Evolutionary conservation across 2,113 vertebrate genomes (phyloP), one percentile per base, ranked within the genome.

Genomic region (Sigmodon hispidus): DNA sequence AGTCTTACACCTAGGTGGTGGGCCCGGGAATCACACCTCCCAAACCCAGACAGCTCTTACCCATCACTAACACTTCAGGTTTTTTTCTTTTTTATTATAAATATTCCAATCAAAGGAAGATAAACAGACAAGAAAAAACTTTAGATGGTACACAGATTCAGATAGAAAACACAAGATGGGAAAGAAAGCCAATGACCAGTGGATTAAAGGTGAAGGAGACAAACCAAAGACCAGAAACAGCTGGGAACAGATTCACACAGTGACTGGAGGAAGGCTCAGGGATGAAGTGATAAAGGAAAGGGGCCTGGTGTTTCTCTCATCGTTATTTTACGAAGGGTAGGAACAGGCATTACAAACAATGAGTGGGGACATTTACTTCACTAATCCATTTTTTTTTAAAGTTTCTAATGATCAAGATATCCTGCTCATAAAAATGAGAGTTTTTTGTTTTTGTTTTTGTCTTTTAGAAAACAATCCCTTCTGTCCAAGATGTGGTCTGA

Each of bases 361-460:
- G 98, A 94, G 97, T 97, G 95, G 94, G 95, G 80, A 94, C 91
- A 93, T 96, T 98, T 94, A 97, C 95, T 97, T 96, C 97, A 96
- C 97, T 98, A 98, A 98, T 97, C 97, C 98, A 96, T 98, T 96
- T 15, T n/a, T n/a, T n/a, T n/a, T n/a, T n/a, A 97, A 95, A 95
- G 95, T 93, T 77, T 87, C 94, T 96, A 97, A 98, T 98, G 97
- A 98, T 98, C 97, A 98, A 97, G 96, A 95, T 97, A 97, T 97
- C 96, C 96, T 67, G 96, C 96, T 97, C 79, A 91, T 96, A 88
- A 97, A 98, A 98, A 95, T 65, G 11, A 96, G 96, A n/a, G n/a
- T n/a, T n/a, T 81, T 63, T 87, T 96, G n/a, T 72, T 76, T 45
- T 75, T 1, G 21, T 36, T 21, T n/a, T 72, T 72, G n/a, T 40